Base-by-base conservation (phyloP, 2,888 invertebrate species). In the Eilema caniola region DNA sequence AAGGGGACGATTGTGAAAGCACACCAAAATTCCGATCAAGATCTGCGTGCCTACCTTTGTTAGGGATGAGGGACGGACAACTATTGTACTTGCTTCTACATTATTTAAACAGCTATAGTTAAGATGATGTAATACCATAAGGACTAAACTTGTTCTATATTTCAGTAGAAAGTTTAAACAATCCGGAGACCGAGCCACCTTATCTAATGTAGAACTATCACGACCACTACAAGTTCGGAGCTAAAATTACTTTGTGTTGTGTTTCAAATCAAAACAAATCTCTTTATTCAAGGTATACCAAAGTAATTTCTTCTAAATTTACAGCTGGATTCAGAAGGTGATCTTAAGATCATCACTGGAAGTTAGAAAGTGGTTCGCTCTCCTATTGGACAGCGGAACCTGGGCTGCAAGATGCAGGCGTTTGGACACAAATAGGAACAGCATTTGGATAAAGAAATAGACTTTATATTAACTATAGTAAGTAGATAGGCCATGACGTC, bases 21-120 rank as follows among this genome's bases (percentile, higher is more conserved):
- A 47, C 60, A 28, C n/a, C 47, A 16, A 61, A 67, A 47, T 67
- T 31, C 41, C 23, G 41, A 61, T 67, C 28, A 67, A 47, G 47
- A 67, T 41, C 67, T 28, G 23, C n/a, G 20, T 61, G 28, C n/a
- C 61, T 47, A 47, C 47, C 41, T 14, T 61, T 61, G 23, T 31
- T 12, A 31, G 53, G 53, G 53, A 53, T 53, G n/a, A 25, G n/a
- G 28, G 25, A 47, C 25, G n/a, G 12, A 28, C 24, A 24, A 60
- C 59, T 41, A n/a, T 60, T 62, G 60, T 61, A 25, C 16, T 28
- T 62, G 62, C 23, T 23, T 33, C 61, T 62, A 16, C 10, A 20
- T 37, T 24, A 25, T 24, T 25, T 62, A 62, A 3, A 41, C 62
- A 20, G 37, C 41, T 41, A 1, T 24, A 10, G 24, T 24, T n/a